phyloP scores from a whole-genome alignment of 2,113 vertebrate species.

The Zootoca vivipara region DNA sequence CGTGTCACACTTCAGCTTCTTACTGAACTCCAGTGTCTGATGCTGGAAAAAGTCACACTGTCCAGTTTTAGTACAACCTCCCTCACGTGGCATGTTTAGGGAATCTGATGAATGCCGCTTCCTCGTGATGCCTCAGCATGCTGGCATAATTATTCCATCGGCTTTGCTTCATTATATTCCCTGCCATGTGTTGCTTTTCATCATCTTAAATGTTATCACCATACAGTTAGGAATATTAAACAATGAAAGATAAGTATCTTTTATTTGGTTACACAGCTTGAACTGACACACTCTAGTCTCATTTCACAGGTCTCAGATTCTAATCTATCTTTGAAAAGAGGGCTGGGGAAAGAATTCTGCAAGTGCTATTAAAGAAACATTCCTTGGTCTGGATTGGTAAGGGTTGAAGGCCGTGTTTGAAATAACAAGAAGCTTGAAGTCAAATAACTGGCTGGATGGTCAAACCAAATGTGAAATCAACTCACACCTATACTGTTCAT shows the following conservation, averaged over 20 bases:
- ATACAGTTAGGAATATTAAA: constrained; percentile 7
- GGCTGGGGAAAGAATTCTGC: not conserved
- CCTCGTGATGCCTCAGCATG: not conserved
- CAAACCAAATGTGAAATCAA: not conserved
- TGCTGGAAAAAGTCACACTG: not conserved
- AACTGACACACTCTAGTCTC: not conserved
- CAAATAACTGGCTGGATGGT: not conserved
- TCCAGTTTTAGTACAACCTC: not conserved
- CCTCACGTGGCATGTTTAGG: not conserved
- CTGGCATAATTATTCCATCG: not conserved
- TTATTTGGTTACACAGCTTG: constrained; percentile 1
- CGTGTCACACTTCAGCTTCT: not conserved
- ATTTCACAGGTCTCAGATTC: not conserved
- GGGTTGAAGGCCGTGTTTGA: not conserved
- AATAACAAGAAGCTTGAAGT: not conserved
- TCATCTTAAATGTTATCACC: constrained; percentile 5
- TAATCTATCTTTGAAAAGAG: not conserved
- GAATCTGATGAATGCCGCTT: not conserved
- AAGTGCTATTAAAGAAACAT: not conserved
- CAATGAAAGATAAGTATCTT: not conserved
- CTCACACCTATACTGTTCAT: not conserved
- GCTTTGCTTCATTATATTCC: not conserved
- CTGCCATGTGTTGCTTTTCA: constrained; percentile 6
- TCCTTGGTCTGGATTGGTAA: not conserved
- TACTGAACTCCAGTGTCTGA: not conserved